phyloP scores from a whole-genome alignment of 2,888 invertebrate genomes.

The Drosophila flavopinicola region DNA sequence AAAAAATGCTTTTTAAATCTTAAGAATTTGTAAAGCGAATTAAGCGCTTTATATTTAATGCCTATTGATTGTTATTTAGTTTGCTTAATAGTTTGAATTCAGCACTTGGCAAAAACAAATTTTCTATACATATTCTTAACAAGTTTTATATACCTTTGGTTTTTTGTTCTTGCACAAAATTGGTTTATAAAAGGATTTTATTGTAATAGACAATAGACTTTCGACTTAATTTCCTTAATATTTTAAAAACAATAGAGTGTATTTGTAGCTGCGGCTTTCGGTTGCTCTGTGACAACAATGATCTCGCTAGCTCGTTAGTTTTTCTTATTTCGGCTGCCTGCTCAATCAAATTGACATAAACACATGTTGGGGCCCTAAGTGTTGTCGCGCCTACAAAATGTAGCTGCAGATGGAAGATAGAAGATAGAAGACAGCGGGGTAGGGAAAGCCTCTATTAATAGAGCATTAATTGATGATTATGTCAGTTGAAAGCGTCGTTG shows the following conservation, averaged over 20 bases:
- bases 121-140: too few species aligned
- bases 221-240: too few species aligned
- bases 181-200: too few species aligned
- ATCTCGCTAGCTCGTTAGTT: slow-evolving; percentile 19
- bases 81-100: too few species aligned
- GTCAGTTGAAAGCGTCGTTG: slow-evolving; percentile 81
- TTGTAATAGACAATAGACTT: neutral
- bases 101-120: too few species aligned
- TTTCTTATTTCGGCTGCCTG: slow-evolving; percentile 41
- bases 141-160: too few species aligned
- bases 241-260: slow-evolving; percentile 16
- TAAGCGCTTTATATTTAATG: too few species aligned
- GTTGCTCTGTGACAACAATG: neutral
- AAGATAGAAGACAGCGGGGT: slow-evolving; percentile 3
- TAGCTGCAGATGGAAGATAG: slow-evolving; percentile 6
- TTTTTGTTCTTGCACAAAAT: too few species aligned
- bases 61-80: too few species aligned
- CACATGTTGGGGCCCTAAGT: slow-evolving; percentile 73
- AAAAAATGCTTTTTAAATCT: too few species aligned
- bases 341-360: slow-evolving; percentile 77
- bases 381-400: slow-evolving; percentile 59
- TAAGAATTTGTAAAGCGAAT: too few species aligned
- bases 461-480: slow-evolving; percentile 83
- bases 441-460: slow-evolving; percentile 73
- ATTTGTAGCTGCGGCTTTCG: slow-evolving; percentile 4